These are phyloP conservation scores for Melanchra persicariae DNA, from an alignment of 2,888 invertebrate species.

Conservation along the genomic window DNA sequence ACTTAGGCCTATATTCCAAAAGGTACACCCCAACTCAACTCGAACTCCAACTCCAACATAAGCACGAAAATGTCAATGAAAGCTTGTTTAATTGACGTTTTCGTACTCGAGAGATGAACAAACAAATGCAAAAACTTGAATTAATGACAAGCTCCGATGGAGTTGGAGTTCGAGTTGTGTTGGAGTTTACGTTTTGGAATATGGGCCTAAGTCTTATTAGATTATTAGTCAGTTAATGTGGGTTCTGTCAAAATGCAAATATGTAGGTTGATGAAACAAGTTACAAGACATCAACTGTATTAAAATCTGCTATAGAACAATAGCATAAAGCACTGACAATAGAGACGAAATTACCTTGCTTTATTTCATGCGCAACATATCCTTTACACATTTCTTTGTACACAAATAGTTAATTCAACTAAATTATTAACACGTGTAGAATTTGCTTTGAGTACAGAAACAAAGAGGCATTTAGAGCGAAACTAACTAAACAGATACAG, in stretches of 20 bases:
- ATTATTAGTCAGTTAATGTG: background rate
- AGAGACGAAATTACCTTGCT: background rate
- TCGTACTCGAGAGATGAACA: no score
- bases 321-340: background rate
- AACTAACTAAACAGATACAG: slow-evolving; percentile 46
- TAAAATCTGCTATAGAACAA: background rate
- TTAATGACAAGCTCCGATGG: no score
- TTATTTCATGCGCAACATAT: background rate
- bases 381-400: background rate
- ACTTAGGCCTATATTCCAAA: no score
- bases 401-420: slow-evolving; percentile 6
- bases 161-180: no score
- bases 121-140: no score
- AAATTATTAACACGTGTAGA: slow-evolving; percentile 9
- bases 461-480: slow-evolving; percentile 29
- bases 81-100: no score
- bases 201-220: no score
- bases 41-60: no score
- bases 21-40: no score
- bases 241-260: background rate
- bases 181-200: no score
- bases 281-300: background rate
- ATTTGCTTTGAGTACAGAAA: slow-evolving; percentile 11
- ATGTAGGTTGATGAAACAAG: background rate
- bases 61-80: no score